phyloP scores from a whole-genome alignment of 2,888 invertebrate genomes.

The Synanthedon vespiformis region DNA sequence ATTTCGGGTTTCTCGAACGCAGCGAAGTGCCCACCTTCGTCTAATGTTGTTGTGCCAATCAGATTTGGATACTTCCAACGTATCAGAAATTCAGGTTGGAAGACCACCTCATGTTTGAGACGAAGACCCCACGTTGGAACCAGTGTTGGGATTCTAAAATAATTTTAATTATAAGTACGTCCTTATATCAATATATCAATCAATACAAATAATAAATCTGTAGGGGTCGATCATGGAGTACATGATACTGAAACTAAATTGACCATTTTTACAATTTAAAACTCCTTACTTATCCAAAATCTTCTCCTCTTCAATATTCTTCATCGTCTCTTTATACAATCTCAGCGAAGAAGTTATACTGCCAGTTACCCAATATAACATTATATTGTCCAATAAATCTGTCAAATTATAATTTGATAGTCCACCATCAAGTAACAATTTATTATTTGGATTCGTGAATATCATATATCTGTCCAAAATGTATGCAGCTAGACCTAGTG shows the following conservation, averaged over 20 bases:
- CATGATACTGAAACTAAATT: no score
- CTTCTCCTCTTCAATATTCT: slow-evolving; percentile 25
- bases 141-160: slow-evolving; percentile 73
- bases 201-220: no score
- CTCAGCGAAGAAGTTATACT: slow-evolving; percentile 60
- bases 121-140: slow-evolving; percentile 81
- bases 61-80: slow-evolving; percentile 74
- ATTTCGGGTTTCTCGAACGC: slow-evolving; percentile 82
- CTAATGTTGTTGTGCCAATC: slow-evolving; percentile 73
- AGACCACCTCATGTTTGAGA: slow-evolving; percentile 76
- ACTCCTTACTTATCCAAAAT: slow-evolving; percentile 44
- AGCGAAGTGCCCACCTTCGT: slow-evolving; percentile 86
- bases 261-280: not conserved
- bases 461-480: slow-evolving; percentile 86
- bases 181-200: no score
- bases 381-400: slow-evolving; percentile 62
- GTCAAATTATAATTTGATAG: slow-evolving; percentile 47
- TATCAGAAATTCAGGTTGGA: slow-evolving; percentile 72
- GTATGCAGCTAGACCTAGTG: slow-evolving; percentile 87
- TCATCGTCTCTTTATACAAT: slow-evolving; percentile 74
- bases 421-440: slow-evolving; percentile 72
- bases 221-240: no score
- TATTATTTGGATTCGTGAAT: slow-evolving; percentile 72
- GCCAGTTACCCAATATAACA: slow-evolving; percentile 67
- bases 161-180: not conserved